Evolutionary conservation across 2,888 invertebrate genomes (phyloP).

Genomic region (Empis livida): DNA sequence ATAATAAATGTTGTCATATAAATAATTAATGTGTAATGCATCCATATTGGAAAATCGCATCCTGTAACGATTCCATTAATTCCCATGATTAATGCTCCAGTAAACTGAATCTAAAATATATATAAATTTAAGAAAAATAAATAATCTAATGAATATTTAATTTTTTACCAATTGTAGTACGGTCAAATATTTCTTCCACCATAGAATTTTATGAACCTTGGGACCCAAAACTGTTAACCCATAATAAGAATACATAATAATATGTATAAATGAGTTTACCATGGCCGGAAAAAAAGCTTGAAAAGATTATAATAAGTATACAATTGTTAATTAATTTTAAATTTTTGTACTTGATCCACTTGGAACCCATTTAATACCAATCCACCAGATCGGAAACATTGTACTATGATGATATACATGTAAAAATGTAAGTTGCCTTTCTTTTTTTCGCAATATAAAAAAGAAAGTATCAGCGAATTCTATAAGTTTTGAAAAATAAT

Average conservation of each 20-base stretch:
- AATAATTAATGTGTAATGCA: constrained; percentile 71
- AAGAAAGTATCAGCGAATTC: constrained; percentile 90
- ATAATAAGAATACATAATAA: constrained; percentile 91
- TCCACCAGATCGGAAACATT: constrained; percentile 94
- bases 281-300: constrained; percentile 73
- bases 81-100: constrained; percentile 65
- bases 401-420: constrained; percentile 93
- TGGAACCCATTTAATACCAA: constrained; percentile 89
- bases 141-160: neutral
- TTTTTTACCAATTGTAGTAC: constrained; percentile 74
- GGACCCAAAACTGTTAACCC: constrained; percentile 80
- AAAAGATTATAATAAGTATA: constrained; percentile 19
- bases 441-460: constrained; percentile 85
- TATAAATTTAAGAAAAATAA: constrained; percentile 14
- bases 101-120: constrained; percentile 59
- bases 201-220: constrained; percentile 60
- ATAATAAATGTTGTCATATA: constrained; percentile 83
- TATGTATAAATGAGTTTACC: constrained; percentile 86
- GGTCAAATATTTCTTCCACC: constrained; percentile 96
- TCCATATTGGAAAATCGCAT: constrained; percentile 82
- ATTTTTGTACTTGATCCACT: constrained; percentile 74
- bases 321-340: neutral
- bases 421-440: constrained; percentile 81
- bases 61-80: constrained; percentile 65
- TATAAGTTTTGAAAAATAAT: constrained; percentile 84